Conservation (phyloP, 2,888 invertebrate genomes). For the Amorpha juglandis region DNA sequence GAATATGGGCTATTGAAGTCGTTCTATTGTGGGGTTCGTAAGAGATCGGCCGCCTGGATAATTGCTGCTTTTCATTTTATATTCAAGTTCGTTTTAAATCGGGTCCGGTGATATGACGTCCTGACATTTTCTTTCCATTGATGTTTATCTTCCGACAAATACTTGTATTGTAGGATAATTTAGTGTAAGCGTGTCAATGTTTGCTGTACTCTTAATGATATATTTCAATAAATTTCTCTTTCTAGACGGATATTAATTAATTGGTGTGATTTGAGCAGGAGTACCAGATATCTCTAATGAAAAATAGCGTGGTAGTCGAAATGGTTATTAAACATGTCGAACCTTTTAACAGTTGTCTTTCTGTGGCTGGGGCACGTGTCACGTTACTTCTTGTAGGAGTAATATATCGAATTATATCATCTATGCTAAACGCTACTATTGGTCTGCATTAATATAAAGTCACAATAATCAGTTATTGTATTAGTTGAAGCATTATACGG, state of each 20-base stretch:
- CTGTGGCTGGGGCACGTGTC: not conserved
- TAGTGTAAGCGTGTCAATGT: constrained; percentile 68
- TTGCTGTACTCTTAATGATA: constrained; percentile 60
- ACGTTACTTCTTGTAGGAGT: not conserved
- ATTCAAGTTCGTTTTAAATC: constrained; percentile 25
- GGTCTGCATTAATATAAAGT: constrained; percentile 5
- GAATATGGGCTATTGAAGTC: constrained; percentile 65
- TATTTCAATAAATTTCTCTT: constrained; percentile 60
- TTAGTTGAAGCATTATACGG: not conserved
- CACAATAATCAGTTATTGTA: not conserved
- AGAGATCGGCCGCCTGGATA: constrained; percentile 60
- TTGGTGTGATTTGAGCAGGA: constrained; percentile 32
- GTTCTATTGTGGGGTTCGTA: constrained; percentile 67
- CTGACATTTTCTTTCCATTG: constrained; percentile 31
- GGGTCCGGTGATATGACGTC: constrained; percentile 25
- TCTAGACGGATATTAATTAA: constrained; percentile 43
- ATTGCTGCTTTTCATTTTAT: constrained; percentile 58
- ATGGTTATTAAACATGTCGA: constrained; percentile 19
- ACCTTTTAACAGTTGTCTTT: constrained; percentile 4
- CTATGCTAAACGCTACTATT: constrained; percentile 9
- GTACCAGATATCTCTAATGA: constrained; percentile 31
- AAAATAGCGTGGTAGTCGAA: constrained; percentile 28
- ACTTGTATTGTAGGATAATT: constrained; percentile 65
- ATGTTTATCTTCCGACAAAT: constrained; percentile 43
- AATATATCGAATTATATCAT: constrained; percentile 7